Conservation (phyloP, 2,888 invertebrate species). For the Meghimatium bilineatum region DNA sequence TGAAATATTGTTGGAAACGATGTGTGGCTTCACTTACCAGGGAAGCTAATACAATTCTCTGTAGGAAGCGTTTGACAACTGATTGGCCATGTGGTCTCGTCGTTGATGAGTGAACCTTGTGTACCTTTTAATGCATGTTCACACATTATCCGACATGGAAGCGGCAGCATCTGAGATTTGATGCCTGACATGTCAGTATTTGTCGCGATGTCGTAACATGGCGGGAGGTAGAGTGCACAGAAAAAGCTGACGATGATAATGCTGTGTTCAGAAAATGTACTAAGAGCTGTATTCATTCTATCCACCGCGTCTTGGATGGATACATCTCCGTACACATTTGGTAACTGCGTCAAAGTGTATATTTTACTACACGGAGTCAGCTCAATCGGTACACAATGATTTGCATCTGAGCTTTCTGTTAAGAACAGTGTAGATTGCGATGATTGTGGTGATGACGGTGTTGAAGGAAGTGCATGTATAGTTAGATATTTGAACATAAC, state of each 20-base stretch:
- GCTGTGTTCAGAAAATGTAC: neutral
- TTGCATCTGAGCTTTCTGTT: neutral
- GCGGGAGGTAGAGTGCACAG: slow-evolving; percentile 10
- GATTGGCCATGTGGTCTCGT: neutral
- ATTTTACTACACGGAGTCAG: neutral
- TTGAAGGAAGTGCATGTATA: neutral
- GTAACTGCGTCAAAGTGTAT: neutral
- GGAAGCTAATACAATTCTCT: neutral
- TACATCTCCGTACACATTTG: neutral
- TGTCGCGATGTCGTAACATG: too few relatives aligned
- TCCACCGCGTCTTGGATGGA: neutral
- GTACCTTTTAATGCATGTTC: neutral
- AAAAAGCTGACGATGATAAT: neutral
- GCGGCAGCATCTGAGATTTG: neutral
- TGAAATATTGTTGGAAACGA: neutral
- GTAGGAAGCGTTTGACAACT: slow-evolving; percentile 13
- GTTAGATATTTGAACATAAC: neutral
- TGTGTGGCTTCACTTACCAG: neutral
- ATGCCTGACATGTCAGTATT: too few relatives aligned
- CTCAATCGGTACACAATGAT: neutral
- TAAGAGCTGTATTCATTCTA: neutral
- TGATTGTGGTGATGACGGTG: too few relatives aligned
- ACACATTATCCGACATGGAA: slow-evolving; percentile 2
- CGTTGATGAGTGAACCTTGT: neutral
- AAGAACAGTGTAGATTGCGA: neutral